Conservation (phyloP, 1,140 invertebrate genomes). For the Brachionus rotundiformis region DNA sequence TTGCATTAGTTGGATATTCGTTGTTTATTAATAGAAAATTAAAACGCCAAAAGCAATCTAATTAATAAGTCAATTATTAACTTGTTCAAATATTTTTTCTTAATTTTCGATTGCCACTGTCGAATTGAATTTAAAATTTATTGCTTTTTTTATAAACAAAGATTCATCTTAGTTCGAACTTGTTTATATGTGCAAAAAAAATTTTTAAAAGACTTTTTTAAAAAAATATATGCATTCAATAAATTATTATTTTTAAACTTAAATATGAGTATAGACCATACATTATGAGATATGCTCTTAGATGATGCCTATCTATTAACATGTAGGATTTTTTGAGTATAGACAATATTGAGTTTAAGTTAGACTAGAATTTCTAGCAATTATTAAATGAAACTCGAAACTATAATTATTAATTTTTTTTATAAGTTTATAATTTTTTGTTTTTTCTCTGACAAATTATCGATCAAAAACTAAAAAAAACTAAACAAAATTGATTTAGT, state of each 20-base stretch:
- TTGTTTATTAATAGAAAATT: constrained; percentile 12
- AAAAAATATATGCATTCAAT: too few relatives aligned
- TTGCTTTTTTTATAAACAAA: neutral
- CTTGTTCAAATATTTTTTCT: constrained; percentile 19
- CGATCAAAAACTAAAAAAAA: neutral
- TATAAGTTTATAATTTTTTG: neutral
- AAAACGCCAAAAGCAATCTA: constrained; percentile 44
- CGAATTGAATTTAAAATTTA: constrained; percentile 18
- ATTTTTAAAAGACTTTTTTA: neutral
- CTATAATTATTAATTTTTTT: neutral
- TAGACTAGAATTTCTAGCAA: neutral
- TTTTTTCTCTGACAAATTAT: neutral
- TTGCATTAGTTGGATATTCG: constrained; percentile 14
- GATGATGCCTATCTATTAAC: too few relatives aligned
- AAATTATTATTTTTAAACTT: too few relatives aligned
- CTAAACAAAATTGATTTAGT: neutral
- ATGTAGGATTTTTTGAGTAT: too few relatives aligned
- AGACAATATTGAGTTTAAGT: neutral
- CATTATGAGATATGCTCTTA: too few relatives aligned
- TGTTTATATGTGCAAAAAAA: too few relatives aligned
- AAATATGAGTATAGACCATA: too few relatives aligned
- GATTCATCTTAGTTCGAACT: too few relatives aligned
- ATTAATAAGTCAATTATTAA: constrained; percentile 49
- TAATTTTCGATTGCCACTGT: neutral
- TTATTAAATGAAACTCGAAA: neutral